These are phyloP conservation scores for Diplodus puntazzo DNA, from an alignment of 2,797 vertebrate genomes.

Conservation along the genomic window DNA sequence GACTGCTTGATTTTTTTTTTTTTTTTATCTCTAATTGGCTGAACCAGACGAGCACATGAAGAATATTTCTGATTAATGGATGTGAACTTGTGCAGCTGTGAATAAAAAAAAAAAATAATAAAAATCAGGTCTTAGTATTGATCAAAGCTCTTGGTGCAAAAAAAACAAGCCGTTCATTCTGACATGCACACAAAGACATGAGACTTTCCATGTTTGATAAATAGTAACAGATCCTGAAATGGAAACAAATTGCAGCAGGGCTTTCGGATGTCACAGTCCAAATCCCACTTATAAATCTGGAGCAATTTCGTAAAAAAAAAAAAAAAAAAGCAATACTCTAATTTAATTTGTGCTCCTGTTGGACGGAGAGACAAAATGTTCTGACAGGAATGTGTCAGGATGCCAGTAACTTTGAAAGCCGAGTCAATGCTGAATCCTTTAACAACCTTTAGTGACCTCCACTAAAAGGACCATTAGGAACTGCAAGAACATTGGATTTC, in stretches of 20 bases:
- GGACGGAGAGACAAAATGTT: constrained; percentile 7
- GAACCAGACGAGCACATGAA: background rate
- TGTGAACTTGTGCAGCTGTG: background rate
- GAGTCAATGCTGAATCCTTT: background rate
- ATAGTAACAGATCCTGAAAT: background rate
- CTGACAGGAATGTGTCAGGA: background rate
- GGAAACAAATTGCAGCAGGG: background rate
- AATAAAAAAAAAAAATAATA: background rate
- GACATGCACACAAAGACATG: background rate
- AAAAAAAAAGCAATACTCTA: background rate
- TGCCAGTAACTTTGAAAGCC: background rate
- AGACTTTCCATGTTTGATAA: background rate
- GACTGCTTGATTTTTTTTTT: background rate
- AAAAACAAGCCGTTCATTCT: background rate
- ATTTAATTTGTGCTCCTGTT: background rate
- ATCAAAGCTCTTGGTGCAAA: background rate
- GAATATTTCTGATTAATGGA: background rate
- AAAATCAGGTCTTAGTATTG: background rate
- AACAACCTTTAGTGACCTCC: background rate
- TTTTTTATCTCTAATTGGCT: background rate
- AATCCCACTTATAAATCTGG: constrained; percentile 36
- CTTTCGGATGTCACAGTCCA: constrained; percentile 4
- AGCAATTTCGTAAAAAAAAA: background rate
- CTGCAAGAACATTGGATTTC: background rate
- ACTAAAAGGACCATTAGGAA: constrained; percentile 1